Percentiles rank a stretch among this genome's conserved stretches.
Evolutionary conservation across 2,888 invertebrate species (phyloP).

Genomic region (Polyommatus iphigenia): DNA sequence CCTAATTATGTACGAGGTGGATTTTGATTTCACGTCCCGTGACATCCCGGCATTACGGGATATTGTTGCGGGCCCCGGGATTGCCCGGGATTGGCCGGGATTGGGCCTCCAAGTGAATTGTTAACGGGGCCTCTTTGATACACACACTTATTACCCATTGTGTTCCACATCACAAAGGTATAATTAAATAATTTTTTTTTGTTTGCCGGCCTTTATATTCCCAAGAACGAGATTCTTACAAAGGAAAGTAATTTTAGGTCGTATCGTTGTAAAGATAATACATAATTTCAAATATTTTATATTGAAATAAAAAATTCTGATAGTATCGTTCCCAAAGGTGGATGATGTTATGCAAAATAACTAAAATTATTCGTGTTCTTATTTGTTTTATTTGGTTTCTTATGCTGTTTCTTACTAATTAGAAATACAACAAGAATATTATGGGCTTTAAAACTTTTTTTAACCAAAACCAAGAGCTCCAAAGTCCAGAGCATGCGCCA

Average conservation of each 20-base stretch:
- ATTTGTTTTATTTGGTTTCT: neutral
- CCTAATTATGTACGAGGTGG: conserved; percentile 57
- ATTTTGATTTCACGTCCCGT: conserved; percentile 55
- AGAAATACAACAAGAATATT: neutral
- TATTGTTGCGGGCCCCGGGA: conserved; percentile 41
- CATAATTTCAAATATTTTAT: neutral
- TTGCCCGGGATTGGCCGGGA: conserved; percentile 35
- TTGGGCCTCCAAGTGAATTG: conserved; percentile 39
- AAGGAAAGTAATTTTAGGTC: neutral
- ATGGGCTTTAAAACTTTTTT: neutral
- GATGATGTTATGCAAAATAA: neutral
- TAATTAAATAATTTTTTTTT: neutral
- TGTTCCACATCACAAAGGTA: conserved; percentile 1
- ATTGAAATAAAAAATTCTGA: neutral
- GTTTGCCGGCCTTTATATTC: neutral
- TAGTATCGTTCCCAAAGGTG: neutral
- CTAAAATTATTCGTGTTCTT: neutral
- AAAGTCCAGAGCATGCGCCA: neutral
- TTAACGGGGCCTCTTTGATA: conserved; percentile 34
- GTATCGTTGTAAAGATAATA: neutral
- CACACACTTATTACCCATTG: conserved; percentile 24
- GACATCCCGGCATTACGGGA: conserved; percentile 49
- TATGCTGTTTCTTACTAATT: neutral
- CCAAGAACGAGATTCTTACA: neutral
- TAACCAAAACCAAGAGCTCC: neutral